Base-by-base conservation (phyloP, 2,113 vertebrate genomes). In the Gobius niger region DNA sequence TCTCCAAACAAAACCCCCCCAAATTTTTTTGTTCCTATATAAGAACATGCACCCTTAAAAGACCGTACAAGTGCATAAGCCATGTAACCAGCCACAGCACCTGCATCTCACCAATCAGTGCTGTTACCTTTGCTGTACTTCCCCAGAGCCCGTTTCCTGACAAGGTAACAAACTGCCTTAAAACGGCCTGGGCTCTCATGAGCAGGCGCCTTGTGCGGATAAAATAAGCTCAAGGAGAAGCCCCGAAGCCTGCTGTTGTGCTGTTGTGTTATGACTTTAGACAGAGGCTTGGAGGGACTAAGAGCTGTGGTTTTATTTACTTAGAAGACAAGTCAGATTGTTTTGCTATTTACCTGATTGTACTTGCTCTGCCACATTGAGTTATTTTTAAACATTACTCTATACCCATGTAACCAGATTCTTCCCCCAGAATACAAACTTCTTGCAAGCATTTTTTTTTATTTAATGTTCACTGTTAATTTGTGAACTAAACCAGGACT, bases 171-270 rank as follows among this genome's bases (percentile, higher is more conserved):
- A 60, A 60, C 57, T 60, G 42, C 57, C 57, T 60, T 60, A 60
- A 60, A 60, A 42, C 40, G 40, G 57, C 57, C 14, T n/a, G 13
- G 7, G 15, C 14, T 60, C 57, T 40, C 57, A 13, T 42, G 57
- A 16, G 56, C 56, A 59, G 56, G 34, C 15, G 40, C 14, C 34
- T 60, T 60, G 41, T 60, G 40, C 34, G 9, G 57, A 15, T 42
- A 60, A 60, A 60, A 60, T 60, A 13, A 60, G 57, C 57, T 60
- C 57, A 60, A 60, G 57, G 57, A 60, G 57, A 60, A 60, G 42
- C 57, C 14, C 34, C 34, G 42, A 60, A 60, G 14, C 42, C 57
- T 41, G 13, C 13, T 9, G 15, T 24, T 14, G 42, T 60, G 14
- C 57, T 8, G 14, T 15, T 42, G 40, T 7, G 34, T 60, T 42